Evolutionary conservation across 2,113 vertebrate species (phyloP).

Genomic region (Bucco capensis): DNA sequence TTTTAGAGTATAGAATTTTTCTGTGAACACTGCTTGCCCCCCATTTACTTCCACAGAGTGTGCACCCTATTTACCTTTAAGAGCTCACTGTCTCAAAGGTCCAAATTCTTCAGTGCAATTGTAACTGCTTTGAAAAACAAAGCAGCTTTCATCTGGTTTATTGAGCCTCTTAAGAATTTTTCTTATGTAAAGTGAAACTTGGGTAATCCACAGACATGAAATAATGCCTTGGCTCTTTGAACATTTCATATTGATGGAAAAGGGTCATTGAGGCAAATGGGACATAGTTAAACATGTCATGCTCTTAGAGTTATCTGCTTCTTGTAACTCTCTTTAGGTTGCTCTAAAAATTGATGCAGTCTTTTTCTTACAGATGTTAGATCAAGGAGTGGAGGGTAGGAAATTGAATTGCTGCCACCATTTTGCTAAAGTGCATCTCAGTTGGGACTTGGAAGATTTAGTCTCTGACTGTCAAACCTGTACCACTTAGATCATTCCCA

Average conservation of each 20-base stretch:
- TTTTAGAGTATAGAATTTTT: background rate
- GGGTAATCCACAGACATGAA: background rate
- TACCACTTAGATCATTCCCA: background rate
- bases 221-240: background rate
- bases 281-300: background rate
- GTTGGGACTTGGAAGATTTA: background rate
- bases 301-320: background rate
- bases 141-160: background rate
- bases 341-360: background rate
- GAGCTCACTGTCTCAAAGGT: background rate
- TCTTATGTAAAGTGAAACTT: background rate
- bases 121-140: conserved; percentile 7
- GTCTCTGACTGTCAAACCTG: background rate
- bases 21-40: accelerated
- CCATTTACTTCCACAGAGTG: background rate
- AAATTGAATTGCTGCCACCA: background rate
- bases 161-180: background rate
- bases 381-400: accelerated
- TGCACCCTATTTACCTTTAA: background rate
- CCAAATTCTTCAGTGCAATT: background rate
- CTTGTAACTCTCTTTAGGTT: background rate
- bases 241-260: background rate
- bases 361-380: background rate
- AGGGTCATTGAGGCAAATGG: background rate
- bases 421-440: accelerated